Evolutionary conservation across 2,113 vertebrate species (phyloP).

Genomic region (Coracopsis vasa): DNA sequence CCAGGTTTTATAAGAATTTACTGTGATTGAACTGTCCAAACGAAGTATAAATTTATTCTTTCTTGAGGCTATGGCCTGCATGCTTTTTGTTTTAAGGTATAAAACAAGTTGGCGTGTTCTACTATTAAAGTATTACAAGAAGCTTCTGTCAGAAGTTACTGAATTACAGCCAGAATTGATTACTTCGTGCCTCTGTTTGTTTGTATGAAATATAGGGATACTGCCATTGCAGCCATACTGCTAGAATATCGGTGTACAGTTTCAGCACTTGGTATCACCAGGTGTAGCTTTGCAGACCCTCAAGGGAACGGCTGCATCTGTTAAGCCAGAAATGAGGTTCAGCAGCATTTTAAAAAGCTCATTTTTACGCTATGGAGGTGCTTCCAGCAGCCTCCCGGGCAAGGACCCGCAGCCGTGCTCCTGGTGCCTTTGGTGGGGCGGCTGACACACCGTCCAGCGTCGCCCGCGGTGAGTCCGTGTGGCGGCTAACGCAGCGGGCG

Average conservation of each 20-base stretch:
- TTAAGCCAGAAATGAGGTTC: background rate
- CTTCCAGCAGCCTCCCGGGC: rapidly evolving
- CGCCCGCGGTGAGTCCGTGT: background rate
- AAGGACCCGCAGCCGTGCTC: rapidly evolving
- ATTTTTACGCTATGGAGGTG: rapidly evolving
- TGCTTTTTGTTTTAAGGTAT: background rate
- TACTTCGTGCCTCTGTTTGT: background rate
- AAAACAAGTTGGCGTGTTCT: background rate
- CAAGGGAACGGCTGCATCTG: background rate
- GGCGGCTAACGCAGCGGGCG: too few relatives aligned
- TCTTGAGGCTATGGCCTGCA: background rate
- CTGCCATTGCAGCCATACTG: background rate
- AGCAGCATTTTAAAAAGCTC: background rate
- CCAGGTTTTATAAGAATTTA: background rate
- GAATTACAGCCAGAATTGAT: background rate
- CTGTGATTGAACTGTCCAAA: background rate
- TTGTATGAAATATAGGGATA: background rate
- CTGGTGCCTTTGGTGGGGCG: background rate
- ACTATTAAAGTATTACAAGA: rapidly evolving
- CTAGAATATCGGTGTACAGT: background rate
- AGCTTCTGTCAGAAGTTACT: background rate
- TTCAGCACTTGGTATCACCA: background rate
- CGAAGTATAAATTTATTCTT: background rate
- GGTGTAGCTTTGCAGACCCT: background rate
- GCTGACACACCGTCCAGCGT: background rate